Conservation (phyloP, 2,888 invertebrate genomes). For the Dolichomitus sp. region DNA sequence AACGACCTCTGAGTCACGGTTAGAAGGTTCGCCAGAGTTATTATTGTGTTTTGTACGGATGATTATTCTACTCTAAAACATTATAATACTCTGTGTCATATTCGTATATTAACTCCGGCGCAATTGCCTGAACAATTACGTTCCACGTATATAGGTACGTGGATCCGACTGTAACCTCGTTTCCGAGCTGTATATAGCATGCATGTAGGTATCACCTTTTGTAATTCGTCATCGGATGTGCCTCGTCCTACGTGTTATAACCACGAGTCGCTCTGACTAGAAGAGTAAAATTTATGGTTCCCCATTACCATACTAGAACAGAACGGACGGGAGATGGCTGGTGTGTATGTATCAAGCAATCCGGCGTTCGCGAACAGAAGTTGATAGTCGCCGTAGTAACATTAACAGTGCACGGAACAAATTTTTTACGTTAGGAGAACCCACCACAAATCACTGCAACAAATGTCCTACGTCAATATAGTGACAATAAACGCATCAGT, state of each 20-base stretch:
- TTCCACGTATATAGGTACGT: constrained; percentile 35
- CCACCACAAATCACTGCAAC: too few species aligned
- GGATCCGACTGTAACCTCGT: constrained; percentile 63
- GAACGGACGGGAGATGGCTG: constrained; percentile 9
- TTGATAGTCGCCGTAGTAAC: constrained; percentile 49
- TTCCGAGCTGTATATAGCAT: constrained; percentile 31
- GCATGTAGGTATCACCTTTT: constrained; percentile 66
- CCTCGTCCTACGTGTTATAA: constrained; percentile 63
- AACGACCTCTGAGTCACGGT: constrained; percentile 47
- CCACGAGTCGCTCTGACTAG: constrained; percentile 44
- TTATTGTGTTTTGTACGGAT: constrained; percentile 52
- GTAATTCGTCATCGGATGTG: constrained; percentile 67
- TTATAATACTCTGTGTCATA: constrained; percentile 52
- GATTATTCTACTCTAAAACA: constrained; percentile 54
- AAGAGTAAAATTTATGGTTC: constrained; percentile 66
- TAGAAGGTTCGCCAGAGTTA: constrained; percentile 17
- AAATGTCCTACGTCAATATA: too few species aligned
- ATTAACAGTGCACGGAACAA: too few species aligned
- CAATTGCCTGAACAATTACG: constrained; percentile 64
- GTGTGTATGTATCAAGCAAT: constrained; percentile 15
- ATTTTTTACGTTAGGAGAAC: too few species aligned
- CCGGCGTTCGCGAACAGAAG: constrained; percentile 39
- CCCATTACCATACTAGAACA: constrained; percentile 64
- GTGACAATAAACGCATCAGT: too few species aligned
- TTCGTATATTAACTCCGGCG: constrained; percentile 54